A percentile compares a stretch with the other conserved stretches of the same genome.
phyloP scores from a whole-genome alignment of 2,797 vertebrate species.

The Brachyrhaphis roseni region DNA sequence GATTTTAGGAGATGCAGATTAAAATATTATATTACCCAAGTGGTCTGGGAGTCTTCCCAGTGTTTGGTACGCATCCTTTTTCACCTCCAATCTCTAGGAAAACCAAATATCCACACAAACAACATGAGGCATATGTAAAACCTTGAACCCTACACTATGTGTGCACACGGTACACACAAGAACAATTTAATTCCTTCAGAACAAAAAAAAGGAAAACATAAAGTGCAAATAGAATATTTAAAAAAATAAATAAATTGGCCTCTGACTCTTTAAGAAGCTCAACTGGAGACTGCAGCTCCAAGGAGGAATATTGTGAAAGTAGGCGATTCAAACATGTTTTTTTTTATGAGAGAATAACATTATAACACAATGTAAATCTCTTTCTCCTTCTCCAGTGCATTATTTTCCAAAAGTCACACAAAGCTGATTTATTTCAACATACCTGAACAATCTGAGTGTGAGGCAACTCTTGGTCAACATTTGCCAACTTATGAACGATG shows the following conservation, averaged over 20 bases:
- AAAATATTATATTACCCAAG: constrained; percentile 47
- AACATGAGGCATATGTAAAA: background rate
- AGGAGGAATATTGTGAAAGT: background rate
- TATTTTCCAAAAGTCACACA: background rate
- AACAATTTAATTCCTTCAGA: background rate
- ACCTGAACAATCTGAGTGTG: constrained; percentile 30
- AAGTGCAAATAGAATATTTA: background rate
- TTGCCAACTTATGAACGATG: constrained; percentile 17
- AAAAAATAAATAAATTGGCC: background rate
- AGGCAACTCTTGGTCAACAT: constrained; percentile 24
- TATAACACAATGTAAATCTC: background rate
- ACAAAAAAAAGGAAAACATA: background rate
- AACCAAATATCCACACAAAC: background rate
- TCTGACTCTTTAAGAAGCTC: background rate
- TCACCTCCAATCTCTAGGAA: constrained; percentile 43
- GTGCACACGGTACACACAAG: background rate
- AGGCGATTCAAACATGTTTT: background rate
- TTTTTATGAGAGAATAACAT: background rate
- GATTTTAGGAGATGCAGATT: background rate
- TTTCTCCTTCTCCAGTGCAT: background rate
- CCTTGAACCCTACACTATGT: background rate
- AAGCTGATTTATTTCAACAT: background rate
- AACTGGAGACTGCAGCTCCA: background rate
- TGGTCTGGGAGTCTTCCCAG: constrained; percentile 28
- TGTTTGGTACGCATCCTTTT: constrained; percentile 20